phyloP scores from a whole-genome alignment of 53 echinoderm and acorn worm species.

The Holothuria scabra region DNA sequence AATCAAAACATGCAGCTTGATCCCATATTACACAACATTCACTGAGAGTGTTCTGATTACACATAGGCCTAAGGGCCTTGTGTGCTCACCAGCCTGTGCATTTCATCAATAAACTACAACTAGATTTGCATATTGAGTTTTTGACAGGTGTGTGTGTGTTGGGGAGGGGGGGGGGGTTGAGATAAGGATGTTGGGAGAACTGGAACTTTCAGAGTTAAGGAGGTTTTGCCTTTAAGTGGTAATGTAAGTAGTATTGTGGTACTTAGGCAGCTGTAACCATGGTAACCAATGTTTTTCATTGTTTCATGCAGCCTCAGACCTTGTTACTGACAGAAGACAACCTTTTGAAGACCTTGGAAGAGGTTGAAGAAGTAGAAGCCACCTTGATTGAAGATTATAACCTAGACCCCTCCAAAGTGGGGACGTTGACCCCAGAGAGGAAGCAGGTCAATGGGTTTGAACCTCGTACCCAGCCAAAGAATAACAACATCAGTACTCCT shows the following conservation, averaged over 20 bases:
- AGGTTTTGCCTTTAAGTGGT: too few relatives aligned
- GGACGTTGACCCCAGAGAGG: constrained; percentile 73
- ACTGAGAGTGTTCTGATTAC: too few relatives aligned
- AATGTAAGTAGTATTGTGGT: neutral
- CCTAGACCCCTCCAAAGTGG: constrained; percentile 68
- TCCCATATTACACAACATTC: too few relatives aligned
- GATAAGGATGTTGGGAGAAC: too few relatives aligned
- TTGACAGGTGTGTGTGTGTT: too few relatives aligned
- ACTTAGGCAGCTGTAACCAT: neutral
- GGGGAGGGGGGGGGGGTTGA: too few relatives aligned
- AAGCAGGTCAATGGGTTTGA: constrained; percentile 26
- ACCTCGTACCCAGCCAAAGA: constrained; percentile 1
- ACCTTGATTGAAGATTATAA: constrained; percentile 86
- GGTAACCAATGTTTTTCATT: neutral
- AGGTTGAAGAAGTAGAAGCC: constrained; percentile 78
- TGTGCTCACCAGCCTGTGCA: too few relatives aligned
- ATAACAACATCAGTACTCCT: constrained; percentile 51
- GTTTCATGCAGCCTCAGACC: constrained; percentile 76
- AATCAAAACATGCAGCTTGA: too few relatives aligned
- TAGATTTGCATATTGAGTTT: too few relatives aligned
- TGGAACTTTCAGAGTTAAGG: too few relatives aligned
- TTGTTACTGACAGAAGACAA: constrained; percentile 89
- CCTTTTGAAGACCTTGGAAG: constrained; percentile 78
- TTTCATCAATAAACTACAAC: too few relatives aligned
- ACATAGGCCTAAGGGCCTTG: too few relatives aligned